Evolutionary conservation across 2,888 invertebrate species (phyloP).

Genomic region (Mellilla xanthometata): DNA sequence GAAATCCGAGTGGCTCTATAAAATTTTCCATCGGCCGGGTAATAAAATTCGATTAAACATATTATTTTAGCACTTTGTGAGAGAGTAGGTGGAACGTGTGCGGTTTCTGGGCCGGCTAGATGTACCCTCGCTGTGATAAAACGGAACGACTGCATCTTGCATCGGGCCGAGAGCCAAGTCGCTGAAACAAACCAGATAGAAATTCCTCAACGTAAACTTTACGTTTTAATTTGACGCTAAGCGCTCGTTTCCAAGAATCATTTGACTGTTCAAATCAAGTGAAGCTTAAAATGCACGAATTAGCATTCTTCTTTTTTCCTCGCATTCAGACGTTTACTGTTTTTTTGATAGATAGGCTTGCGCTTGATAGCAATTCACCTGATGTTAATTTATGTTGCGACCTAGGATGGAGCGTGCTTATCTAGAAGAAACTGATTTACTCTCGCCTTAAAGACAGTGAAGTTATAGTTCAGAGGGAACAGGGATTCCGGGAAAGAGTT

Average conservation of each 20-base stretch:
- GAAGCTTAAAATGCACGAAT: not conserved
- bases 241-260: conserved; percentile 5
- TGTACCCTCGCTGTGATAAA: conserved; percentile 46
- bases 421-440: no score
- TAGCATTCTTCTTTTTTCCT: not conserved
- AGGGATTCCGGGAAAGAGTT: no score
- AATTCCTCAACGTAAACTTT: conserved; percentile 33
- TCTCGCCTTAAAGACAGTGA: no score
- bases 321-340: not conserved
- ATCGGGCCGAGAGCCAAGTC: conserved; percentile 57
- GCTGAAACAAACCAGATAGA: conserved; percentile 42
- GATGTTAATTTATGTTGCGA: no score
- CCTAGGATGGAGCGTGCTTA: no score
- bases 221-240: conserved; percentile 31
- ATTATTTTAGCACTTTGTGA: conserved; percentile 39
- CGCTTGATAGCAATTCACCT: no score
- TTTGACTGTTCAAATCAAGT: conserved; percentile 1
- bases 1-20: conserved; percentile 40
- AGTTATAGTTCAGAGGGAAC: no score
- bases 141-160: conserved; percentile 45
- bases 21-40: conserved; percentile 39
- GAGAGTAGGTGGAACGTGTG: conserved; percentile 40
- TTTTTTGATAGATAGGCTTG: no score
- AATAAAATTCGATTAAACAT: conserved; percentile 43
- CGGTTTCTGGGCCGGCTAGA: conserved; percentile 56